Evolutionary conservation across 2,888 invertebrate genomes (phyloP), one percentile per base, ranked within the genome.

Genomic region (Miltochrista miniata): DNA sequence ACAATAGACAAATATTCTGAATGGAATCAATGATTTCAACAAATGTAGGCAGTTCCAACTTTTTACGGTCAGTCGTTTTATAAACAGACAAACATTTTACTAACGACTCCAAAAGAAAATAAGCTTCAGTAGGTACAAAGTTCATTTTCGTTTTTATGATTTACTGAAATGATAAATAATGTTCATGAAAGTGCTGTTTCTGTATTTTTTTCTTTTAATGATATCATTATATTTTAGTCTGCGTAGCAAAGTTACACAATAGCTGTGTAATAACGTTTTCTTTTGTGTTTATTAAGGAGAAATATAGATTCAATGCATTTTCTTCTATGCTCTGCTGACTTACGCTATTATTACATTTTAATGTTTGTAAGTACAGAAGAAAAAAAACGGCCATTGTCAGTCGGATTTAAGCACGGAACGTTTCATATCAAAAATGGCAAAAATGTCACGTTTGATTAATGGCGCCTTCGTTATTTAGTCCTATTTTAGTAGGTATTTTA

Each of bases 161-260:
- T 38, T 38, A 38, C 38, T 18, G 38, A 38, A 38, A 38, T 38
- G 38, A 38, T 38, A 24, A 38, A 38, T 38, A 38, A 38, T 38
- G 38, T 24, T 38, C 38, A 24, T 38, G 24, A 38, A 38, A 38
- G 38, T 24, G 38, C 38, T 15, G 24, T 38, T 18, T 38, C n/a
- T 38, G 15, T 38, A 38, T 11, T 38, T 18, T 38, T 38, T 18
- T 18, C 11, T 18, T n/a, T 7, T 38, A 38, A 38, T 38, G 38
- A 38, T 38, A 24, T 5, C 24, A 38, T 38, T 38, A 38, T 10
- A 38, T 38, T 38, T 38, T 24, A n/a, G 24, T 36, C 10, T 36
- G 10, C 10, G 10, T 15, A 15, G 15, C 36, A 36, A 35, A 10
- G 18, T 24, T 36, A 36, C 10, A 36, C 36, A 14, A 36, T 36